Evolutionary conservation across 2,113 vertebrate species (phyloP), one percentile per base, ranked within the genome.

Genomic region (Oreochromis niloticus): DNA sequence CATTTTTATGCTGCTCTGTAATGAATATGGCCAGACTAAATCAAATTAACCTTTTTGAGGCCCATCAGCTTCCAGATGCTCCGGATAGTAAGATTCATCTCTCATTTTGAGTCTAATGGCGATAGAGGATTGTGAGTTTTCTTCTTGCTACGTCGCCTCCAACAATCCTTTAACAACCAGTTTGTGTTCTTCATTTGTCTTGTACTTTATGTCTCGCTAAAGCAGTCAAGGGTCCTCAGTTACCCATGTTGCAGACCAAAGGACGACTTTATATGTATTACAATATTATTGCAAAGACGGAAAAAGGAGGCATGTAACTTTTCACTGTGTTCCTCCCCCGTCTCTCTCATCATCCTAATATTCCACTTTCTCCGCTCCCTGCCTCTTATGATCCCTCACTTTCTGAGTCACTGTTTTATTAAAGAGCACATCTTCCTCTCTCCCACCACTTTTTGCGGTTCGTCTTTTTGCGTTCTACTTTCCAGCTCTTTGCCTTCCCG

Each of bases 41-140:
- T 90, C 83, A 84, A 85, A 90, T 93, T 87, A 91, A 91, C 92
- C 93, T 94, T 91, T 89, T 86, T 78, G 54, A 84, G 75, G 85
- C 75, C 85, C 46, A 83, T 89, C 89, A 63, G 81, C 46, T 73
- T 88, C 83, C 86, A 92, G 91, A 90, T 88, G 86, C 87, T 80
- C 66, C 75, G 14, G 83, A 85, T 83, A 56, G 73, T 63, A 34
- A 89, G 66, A 88, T 80, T 87, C 39, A 86, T 87, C 22, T 78
- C 16, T 85, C 30, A 1, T 24, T 86, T 50, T n/a, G 52, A 2
- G 30, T 34, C 22, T 57, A 36, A 27, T 41, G 36, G 36, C 13
- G 80, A 80, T 16, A 43, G 46, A 48, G 50, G 43, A 73, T 32
- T 50, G 19, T 50, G 6, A 27, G 36, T 81, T 82, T 78, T 54